Percentiles rank a stretch among this genome's conserved stretches.
Evolutionary conservation across 2,797 vertebrate species (phyloP).

Genomic region (Kryptopterus vitreolus): DNA sequence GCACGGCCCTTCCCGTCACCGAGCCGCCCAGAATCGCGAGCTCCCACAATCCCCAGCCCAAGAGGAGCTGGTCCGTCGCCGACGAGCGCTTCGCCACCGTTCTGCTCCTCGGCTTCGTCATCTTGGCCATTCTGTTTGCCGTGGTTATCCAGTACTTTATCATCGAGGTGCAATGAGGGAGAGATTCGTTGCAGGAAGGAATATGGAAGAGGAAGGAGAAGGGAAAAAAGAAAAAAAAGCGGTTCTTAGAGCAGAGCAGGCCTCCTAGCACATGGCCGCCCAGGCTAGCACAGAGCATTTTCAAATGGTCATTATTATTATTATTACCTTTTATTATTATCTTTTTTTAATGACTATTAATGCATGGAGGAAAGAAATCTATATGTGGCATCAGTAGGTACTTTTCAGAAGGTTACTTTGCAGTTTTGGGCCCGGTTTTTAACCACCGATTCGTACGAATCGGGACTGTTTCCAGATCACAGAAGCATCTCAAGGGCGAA

Average conservation of each 20-base stretch:
- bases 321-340: constrained; percentile 38
- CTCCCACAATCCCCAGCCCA: constrained; percentile 22
- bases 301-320: constrained; percentile 29
- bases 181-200: not conserved
- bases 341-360: constrained; percentile 43
- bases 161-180: constrained; percentile 68
- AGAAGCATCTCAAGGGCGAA: constrained; percentile 8
- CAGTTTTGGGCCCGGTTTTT: constrained; percentile 7
- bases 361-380: constrained; percentile 41
- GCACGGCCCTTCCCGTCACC: constrained; percentile 48
- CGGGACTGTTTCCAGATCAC: not conserved
- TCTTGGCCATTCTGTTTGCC: constrained; percentile 73
- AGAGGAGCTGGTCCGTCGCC: constrained; percentile 53
- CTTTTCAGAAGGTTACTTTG: constrained; percentile 27
- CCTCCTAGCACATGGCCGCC: constrained; percentile 39
- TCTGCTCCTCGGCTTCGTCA: constrained; percentile 72
- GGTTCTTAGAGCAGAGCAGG: constrained; percentile 30
- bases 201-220: not conserved
- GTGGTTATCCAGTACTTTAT: constrained; percentile 77
- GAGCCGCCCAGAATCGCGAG: constrained; percentile 55
- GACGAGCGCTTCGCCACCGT: constrained; percentile 72
- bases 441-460: constrained; percentile 8
- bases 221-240: too few species aligned
- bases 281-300: constrained; percentile 43
- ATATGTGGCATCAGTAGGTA: constrained; percentile 56